Conservation (phyloP, 53 echinoderm and acorn worm species). For the Antedon mediterranea region DNA sequence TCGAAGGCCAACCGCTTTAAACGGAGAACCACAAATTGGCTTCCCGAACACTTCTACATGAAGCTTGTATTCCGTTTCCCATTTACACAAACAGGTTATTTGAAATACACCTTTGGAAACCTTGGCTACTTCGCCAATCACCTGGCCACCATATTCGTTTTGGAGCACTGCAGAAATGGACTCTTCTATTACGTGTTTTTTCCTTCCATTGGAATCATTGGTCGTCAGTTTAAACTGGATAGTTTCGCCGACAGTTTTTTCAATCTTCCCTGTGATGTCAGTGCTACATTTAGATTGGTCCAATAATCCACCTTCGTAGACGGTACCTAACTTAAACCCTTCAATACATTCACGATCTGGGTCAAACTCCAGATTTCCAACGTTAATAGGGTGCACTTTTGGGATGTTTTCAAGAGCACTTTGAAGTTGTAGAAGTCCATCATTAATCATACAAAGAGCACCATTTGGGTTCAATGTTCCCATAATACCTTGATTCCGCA, state of each 20-base stretch:
- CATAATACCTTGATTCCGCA: not conserved
- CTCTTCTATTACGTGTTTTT: not conserved
- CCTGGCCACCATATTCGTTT: not conserved
- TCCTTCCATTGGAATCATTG: not conserved
- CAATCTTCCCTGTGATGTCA: not conserved
- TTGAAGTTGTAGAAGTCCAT: not conserved
- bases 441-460: not conserved
- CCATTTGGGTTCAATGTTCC: not conserved
- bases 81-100: not conserved
- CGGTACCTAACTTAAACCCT: not conserved
- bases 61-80: not conserved
- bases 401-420: not conserved
- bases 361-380: not conserved
- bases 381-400: not conserved
- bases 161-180: not conserved
- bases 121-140: not conserved
- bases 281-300: not conserved
- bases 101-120: not conserved
- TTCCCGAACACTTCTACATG: not conserved
- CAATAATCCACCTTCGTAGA: not conserved
- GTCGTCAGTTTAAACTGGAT: not conserved
- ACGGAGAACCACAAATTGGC: not conserved
- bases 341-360: not conserved
- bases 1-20: not conserved
- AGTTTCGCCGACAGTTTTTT: not conserved